These are phyloP conservation scores for Heterochromis multidens DNA, from an alignment of 2,113 vertebrate genomes.

Conservation along the genomic window DNA sequence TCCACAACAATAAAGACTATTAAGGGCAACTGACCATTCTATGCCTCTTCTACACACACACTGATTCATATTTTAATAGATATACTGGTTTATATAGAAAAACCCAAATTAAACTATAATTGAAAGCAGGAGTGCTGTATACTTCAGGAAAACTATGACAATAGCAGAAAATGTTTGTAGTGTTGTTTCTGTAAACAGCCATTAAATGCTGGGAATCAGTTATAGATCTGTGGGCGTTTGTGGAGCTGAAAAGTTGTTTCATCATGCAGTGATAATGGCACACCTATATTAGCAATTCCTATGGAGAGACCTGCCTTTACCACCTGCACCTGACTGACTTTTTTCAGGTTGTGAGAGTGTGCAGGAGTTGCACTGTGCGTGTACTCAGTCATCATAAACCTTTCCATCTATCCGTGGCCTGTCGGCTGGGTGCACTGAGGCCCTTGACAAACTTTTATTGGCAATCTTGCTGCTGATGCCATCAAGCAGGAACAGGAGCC, in stretches of 20 bases:
- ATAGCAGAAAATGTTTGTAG: not conserved
- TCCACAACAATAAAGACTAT: not conserved
- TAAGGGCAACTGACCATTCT: not conserved
- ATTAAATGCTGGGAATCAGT: not conserved
- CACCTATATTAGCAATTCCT: not conserved
- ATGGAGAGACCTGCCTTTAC: not conserved
- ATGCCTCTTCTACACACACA: not conserved
- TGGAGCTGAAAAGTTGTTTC: not conserved
- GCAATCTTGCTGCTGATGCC: conserved; percentile 21
- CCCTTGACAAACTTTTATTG: conserved; percentile 42
- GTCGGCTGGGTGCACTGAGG: conserved; percentile 7
- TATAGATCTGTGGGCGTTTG: not conserved
- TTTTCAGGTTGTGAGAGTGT: not conserved
- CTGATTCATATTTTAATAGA: not conserved
- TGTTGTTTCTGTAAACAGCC: not conserved
- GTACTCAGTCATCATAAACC: conserved; percentile 13
- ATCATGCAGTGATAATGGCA: not conserved
- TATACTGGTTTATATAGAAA: not conserved
- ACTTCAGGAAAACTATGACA: not conserved
- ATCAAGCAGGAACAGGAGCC: conserved; percentile 27
- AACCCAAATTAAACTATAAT: not conserved
- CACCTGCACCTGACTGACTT: not conserved
- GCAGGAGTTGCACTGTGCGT: not conserved
- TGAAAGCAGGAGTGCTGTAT: not conserved
- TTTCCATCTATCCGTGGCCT: conserved; percentile 10